Evolutionary conservation across 2,888 invertebrate species (phyloP).

Genomic region (Philaethria dido): DNA sequence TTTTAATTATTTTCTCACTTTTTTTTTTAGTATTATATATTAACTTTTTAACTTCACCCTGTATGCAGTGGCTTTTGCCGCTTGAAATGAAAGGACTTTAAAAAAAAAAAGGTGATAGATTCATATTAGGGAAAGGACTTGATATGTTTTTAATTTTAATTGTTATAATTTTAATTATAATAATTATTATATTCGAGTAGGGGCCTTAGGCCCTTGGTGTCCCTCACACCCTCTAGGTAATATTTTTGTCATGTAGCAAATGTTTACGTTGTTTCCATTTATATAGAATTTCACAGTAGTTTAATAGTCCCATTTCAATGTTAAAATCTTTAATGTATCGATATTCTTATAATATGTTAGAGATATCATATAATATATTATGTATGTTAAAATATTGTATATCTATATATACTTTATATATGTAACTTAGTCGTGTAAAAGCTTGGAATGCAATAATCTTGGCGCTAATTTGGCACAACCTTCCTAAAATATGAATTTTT

Average conservation of each 20-base stretch:
- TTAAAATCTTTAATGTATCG: background rate
- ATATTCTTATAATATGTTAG: background rate
- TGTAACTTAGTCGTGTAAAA: conserved; percentile 10
- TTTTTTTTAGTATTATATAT: conserved; percentile 3
- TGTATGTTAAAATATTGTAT: background rate
- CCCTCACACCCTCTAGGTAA: too few species aligned
- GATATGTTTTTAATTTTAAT: too few species aligned
- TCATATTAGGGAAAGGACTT: too few species aligned
- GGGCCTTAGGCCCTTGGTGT: too few species aligned
- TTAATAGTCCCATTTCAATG: background rate
- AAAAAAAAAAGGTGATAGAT: too few species aligned
- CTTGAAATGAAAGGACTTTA: background rate
- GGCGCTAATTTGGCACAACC: background rate
- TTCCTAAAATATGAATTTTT: background rate
- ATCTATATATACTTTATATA: background rate
- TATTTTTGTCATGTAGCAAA: too few species aligned
- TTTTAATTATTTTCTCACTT: background rate
- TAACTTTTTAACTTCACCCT: conserved; percentile 17
- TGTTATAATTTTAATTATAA: too few species aligned
- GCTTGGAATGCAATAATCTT: conserved; percentile 26
- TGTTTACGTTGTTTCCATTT: background rate
- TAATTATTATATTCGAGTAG: too few species aligned
- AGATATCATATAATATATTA: background rate
- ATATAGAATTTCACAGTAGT: conserved; percentile 1
- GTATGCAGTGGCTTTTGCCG: background rate